phyloP scores from a whole-genome alignment of 2,113 vertebrate species.

The Collichthys lucidus region DNA sequence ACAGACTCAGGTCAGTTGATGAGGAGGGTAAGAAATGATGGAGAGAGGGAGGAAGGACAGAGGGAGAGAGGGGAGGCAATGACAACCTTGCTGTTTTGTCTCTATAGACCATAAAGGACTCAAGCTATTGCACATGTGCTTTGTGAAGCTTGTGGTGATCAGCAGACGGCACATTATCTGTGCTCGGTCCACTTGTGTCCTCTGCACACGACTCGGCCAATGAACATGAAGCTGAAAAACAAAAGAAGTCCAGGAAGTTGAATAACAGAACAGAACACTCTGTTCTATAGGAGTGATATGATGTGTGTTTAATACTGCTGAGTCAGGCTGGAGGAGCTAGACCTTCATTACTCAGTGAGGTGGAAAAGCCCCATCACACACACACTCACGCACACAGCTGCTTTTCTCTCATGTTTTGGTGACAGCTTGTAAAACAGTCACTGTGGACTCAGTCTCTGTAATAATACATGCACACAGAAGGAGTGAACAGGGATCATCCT shows the following conservation, averaged over 20 bases:
- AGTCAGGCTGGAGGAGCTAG: constrained; percentile 32
- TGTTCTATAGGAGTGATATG: constrained; percentile 15
- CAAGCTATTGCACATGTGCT: neutral
- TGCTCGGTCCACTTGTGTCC: no score
- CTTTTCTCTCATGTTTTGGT: neutral
- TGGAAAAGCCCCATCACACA: constrained; percentile 11
- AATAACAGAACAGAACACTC: constrained; percentile 15
- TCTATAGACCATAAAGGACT: constrained; percentile 45
- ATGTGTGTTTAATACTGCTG: constrained; percentile 17
- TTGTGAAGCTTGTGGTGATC: no score
- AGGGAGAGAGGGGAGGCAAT: constrained; percentile 10
- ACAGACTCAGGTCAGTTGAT: neutral
- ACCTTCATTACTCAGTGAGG: constrained; percentile 25
- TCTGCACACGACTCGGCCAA: no score
- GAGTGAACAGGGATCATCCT: neutral
- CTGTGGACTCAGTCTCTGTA: no score
- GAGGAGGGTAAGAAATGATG: neutral
- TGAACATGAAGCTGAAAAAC: no score
- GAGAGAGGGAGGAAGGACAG: neutral
- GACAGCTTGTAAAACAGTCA: no score
- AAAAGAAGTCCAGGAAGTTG: neutral
- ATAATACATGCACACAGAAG: no score
- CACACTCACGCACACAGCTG: constrained; percentile 2
- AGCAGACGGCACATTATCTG: no score
- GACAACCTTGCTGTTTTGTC: constrained; percentile 77